These are phyloP conservation scores for Poecilus cupreus DNA, from an alignment of 2,888 invertebrate species.

Conservation along the genomic window DNA sequence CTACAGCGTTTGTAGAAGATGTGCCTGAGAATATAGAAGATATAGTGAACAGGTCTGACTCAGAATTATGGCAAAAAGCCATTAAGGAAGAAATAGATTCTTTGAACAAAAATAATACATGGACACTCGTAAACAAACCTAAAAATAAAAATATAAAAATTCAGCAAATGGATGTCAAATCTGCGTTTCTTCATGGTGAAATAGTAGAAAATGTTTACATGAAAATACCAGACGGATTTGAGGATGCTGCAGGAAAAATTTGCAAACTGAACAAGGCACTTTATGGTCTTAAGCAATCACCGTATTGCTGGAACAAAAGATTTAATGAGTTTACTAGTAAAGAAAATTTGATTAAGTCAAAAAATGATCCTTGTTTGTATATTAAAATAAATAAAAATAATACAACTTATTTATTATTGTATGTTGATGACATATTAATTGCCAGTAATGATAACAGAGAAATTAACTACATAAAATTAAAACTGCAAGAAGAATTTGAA, in stretches of 20 bases:
- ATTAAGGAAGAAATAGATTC: conserved; percentile 59
- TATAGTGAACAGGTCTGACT: too few species aligned
- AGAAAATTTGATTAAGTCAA: conserved; percentile 60
- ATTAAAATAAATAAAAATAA: conserved; percentile 43
- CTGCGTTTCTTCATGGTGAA: conserved; percentile 65
- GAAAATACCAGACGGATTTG: conserved; percentile 43
- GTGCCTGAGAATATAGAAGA: too few species aligned
- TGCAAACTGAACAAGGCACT: conserved; percentile 61
- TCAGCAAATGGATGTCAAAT: conserved; percentile 65
- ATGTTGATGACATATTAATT: conserved; percentile 63
- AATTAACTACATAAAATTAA: conserved; percentile 57
- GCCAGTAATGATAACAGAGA: conserved; percentile 54
- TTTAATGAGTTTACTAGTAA: conserved; percentile 59
- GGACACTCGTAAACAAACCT: too few species aligned
- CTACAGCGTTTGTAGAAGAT: too few species aligned
- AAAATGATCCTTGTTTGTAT: conserved; percentile 63
- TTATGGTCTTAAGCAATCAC: conserved; percentile 65
- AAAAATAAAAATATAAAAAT: conserved; percentile 54
- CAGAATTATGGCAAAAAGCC: not conserved
- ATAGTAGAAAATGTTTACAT: conserved; percentile 64
- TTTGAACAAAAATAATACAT: conserved; percentile 14
- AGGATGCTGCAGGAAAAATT: not conserved
- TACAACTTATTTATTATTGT: conserved; percentile 59
- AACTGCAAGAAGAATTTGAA: conserved; percentile 61
- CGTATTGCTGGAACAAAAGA: conserved; percentile 63